Percentiles rank a stretch among this genome's conserved stretches.
phyloP scores from a whole-genome alignment of 2,797 vertebrate species.

The Podargus strigoides region DNA sequence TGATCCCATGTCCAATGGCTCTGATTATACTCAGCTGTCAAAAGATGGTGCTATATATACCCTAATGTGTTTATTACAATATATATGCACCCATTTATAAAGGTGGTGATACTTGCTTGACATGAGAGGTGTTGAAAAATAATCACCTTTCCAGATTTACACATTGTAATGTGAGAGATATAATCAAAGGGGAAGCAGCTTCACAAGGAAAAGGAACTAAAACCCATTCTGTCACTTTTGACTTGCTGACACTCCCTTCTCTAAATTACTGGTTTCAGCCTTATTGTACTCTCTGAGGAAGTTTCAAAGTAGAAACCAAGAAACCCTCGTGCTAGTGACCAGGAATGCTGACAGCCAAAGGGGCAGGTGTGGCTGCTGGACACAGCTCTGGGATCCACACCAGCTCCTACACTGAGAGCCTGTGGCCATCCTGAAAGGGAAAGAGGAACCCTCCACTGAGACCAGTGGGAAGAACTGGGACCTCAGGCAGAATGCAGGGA shows the following conservation, averaged over 20 bases:
- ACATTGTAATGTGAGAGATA: neutral
- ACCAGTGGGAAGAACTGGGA: neutral
- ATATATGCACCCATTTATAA: neutral
- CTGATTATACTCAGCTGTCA: neutral
- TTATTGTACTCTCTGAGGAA: neutral
- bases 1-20: neutral
- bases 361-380: too few species aligned
- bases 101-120: neutral
- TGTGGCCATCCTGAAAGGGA: too few species aligned
- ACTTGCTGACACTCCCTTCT: neutral
- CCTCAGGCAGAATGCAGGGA: neutral
- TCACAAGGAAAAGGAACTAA: neutral
- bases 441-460: neutral
- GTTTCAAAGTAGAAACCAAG: neutral
- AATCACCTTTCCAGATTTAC: neutral
- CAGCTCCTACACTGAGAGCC: neutral
- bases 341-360: neutral
- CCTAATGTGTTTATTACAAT: neutral
- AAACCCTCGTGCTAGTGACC: neutral
- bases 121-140: neutral
- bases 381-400: neutral
- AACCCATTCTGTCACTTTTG: neutral
- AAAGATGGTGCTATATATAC: accelerated
- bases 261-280: neutral
- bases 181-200: slow-evolving; percentile 24